Conservation (phyloP, 2,113 vertebrate genomes). For the Cygnus atratus region DNA sequence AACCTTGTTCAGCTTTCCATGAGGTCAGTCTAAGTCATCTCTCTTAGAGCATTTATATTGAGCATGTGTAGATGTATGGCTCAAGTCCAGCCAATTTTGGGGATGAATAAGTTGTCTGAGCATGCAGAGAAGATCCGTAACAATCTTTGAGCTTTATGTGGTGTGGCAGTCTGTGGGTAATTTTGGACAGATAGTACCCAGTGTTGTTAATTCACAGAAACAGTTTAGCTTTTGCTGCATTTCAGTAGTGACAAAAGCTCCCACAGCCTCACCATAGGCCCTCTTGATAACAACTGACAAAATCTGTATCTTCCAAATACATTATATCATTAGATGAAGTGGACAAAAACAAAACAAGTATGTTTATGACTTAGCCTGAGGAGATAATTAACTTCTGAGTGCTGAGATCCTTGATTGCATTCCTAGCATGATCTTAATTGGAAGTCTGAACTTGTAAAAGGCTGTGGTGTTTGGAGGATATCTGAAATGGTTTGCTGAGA, state of each 20-base stretch:
- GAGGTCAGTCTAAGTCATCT: constrained; percentile 2
- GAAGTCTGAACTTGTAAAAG: constrained; percentile 73
- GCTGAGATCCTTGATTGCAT: constrained; percentile 80
- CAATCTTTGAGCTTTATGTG: constrained; percentile 1
- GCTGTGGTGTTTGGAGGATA: constrained; percentile 50
- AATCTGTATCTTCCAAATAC: constrained; percentile 53
- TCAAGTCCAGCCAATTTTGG: neutral
- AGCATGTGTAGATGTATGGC: constrained; percentile 13
- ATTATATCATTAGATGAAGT: constrained; percentile 74
- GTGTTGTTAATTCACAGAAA: constrained; percentile 59
- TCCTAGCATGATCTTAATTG: constrained; percentile 80
- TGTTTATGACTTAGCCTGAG: constrained; percentile 76
- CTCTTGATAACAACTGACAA: constrained; percentile 60
- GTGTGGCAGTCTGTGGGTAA: constrained; percentile 41
- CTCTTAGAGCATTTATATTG: neutral
- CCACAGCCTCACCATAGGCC: constrained; percentile 59
- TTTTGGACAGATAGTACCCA: constrained; percentile 23
- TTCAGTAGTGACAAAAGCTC: constrained; percentile 53
- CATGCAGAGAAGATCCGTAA: neutral
- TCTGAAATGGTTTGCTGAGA: constrained; percentile 69
- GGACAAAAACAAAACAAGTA: constrained; percentile 75
- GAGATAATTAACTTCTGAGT: constrained; percentile 83
- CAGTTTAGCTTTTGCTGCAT: constrained; percentile 44
- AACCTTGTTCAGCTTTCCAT: constrained; percentile 36
- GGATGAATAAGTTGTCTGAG: constrained; percentile 6